phyloP scores from a whole-genome alignment of 2,113 vertebrate genomes.

The Carlito syrichta region DNA sequence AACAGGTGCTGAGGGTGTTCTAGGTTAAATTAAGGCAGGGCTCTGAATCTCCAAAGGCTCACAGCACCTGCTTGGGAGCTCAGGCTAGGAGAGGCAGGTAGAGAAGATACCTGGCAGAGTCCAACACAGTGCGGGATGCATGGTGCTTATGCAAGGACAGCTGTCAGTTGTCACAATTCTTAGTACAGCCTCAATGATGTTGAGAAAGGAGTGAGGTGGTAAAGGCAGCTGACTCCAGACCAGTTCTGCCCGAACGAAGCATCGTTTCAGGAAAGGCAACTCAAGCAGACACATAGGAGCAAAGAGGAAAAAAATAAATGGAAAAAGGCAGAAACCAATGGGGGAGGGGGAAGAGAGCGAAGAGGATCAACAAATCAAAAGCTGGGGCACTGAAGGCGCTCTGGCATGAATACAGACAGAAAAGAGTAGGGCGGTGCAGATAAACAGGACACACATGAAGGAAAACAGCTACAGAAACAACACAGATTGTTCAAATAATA shows the following conservation, averaged over 20 bases:
- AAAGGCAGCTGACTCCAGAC: not conserved
- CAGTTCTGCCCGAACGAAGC: not conserved
- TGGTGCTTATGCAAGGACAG: not conserved
- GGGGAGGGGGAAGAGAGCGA: not conserved
- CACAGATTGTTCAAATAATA: not conserved
- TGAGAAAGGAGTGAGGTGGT: not conserved
- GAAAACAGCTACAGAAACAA: not conserved
- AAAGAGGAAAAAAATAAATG: not conserved
- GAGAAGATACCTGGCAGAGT: no score
- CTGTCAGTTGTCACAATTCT: rapidly evolving
- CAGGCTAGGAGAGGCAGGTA: not conserved
- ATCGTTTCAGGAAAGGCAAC: not conserved
- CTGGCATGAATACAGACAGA: not conserved
- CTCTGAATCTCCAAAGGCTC: not conserved
- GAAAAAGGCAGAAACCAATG: not conserved
- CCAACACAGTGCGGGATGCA: rapidly evolving
- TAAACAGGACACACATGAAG: rapidly evolving
- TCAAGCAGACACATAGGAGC: not conserved
- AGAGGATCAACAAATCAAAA: no score
- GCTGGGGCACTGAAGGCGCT: rapidly evolving
- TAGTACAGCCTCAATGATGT: not conserved
- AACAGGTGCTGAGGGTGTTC: not conserved
- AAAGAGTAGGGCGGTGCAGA: not conserved
- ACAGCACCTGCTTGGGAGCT: not conserved
- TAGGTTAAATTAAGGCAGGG: not conserved